These are phyloP conservation scores for Pararge aegeria DNA, from an alignment of 1,140 invertebrate species.

Conservation along the genomic window DNA sequence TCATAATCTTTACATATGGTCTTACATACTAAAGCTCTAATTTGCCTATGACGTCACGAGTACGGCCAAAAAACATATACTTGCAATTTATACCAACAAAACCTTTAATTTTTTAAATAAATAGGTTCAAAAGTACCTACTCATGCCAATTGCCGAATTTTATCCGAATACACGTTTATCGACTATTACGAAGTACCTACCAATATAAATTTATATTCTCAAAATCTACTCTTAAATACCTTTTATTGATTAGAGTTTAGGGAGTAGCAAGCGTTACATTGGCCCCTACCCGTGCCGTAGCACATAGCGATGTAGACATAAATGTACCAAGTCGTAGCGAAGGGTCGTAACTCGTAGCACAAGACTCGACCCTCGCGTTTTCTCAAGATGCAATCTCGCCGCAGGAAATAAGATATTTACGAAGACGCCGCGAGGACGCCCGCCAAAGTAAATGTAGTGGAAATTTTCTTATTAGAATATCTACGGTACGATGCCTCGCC, in stretches of 20 bases:
- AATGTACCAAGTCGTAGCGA: slow-evolving; percentile 35
- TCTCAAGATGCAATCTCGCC: slow-evolving; percentile 79
- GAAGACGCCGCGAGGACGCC: slow-evolving; percentile 75
- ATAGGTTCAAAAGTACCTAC: too few species aligned
- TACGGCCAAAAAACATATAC: too few species aligned
- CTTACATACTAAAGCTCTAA: too few species aligned
- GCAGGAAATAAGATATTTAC: slow-evolving; percentile 80
- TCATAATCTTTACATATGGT: too few species aligned
- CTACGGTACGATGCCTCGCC: slow-evolving; percentile 74
- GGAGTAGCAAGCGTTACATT: slow-evolving; percentile 2
- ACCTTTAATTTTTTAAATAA: too few species aligned
- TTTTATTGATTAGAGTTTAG: neutral
- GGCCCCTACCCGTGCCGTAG: slow-evolving; percentile 6
- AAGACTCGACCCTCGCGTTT: slow-evolving; percentile 72
- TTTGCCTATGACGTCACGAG: too few species aligned
- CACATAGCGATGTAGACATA: slow-evolving; percentile 32
- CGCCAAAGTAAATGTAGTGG: slow-evolving; percentile 79
- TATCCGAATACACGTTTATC: too few species aligned
- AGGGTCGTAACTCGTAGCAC: slow-evolving; percentile 55
- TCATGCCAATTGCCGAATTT: too few species aligned
- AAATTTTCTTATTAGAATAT: slow-evolving; percentile 80
- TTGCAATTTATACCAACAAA: too few species aligned
- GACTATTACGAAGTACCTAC: too few species aligned
- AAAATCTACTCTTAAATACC: neutral
- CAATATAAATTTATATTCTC: too few species aligned